A percentile compares a stretch with the other conserved stretches of the same genome.
Evolutionary conservation across 2,113 vertebrate genomes (phyloP).

Genomic region (Xenotilapia longispinis): DNA sequence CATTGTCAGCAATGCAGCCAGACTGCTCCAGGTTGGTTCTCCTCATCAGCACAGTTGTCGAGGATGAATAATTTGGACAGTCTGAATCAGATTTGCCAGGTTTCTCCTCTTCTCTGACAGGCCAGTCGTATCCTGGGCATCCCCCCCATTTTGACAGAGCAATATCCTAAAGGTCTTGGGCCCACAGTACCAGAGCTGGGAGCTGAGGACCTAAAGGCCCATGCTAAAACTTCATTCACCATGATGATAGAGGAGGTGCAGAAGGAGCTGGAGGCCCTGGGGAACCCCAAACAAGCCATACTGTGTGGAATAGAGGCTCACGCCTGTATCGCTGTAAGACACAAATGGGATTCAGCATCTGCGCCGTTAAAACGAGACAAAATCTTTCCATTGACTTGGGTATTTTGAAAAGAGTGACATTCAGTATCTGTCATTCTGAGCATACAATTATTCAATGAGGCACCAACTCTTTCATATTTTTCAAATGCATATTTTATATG

Average conservation of each 20-base stretch:
- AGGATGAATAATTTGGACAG: not conserved
- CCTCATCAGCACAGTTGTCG: not conserved
- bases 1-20: constrained; percentile 78
- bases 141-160: constrained; percentile 79
- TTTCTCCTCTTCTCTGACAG: constrained; percentile 30
- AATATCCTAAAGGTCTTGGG: constrained; percentile 84
- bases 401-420: not conserved
- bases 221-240: constrained; percentile 81
- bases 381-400: not conserved
- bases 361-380: not conserved
- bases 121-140: constrained; percentile 73
- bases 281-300: constrained; percentile 72
- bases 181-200: constrained; percentile 83
- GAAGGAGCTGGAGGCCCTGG: constrained; percentile 66
- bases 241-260: constrained; percentile 78
- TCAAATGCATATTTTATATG: not conserved
- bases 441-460: not conserved
- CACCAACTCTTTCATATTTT: not conserved
- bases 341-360: not conserved
- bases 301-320: constrained; percentile 87
- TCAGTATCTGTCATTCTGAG: not conserved
- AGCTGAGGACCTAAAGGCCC: constrained; percentile 62
- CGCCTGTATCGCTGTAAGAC: constrained; percentile 80
- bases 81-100: not conserved
- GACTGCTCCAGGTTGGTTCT: constrained; percentile 77